Evolutionary conservation across 1,140 invertebrate species (phyloP).

Genomic region (Onthophagus taurus): DNA sequence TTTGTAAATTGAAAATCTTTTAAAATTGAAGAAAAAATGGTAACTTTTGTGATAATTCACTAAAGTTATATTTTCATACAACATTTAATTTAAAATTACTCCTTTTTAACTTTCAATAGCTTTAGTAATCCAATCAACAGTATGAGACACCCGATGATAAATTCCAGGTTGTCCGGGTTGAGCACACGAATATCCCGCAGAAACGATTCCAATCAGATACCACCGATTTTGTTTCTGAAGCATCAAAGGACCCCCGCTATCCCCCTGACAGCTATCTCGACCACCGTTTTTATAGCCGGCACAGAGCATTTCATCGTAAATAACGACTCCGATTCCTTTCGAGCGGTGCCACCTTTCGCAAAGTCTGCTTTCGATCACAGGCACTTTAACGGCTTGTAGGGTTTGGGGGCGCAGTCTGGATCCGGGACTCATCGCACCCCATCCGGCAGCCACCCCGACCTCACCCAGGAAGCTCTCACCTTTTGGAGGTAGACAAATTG

Average conservation of each 20-base stretch:
- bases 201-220: slow-evolving; percentile 86
- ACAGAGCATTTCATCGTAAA: slow-evolving; percentile 95
- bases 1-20: neutral
- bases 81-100: neutral
- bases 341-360: slow-evolving; percentile 69
- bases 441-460: slow-evolving; percentile 86
- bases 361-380: slow-evolving; percentile 76
- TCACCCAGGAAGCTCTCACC: slow-evolving; percentile 83
- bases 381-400: slow-evolving; percentile 85
- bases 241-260: slow-evolving; percentile 81
- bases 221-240: slow-evolving; percentile 74
- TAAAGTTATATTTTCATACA: neutral
- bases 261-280: slow-evolving; percentile 70
- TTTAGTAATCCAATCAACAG: slow-evolving; percentile 80
- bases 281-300: slow-evolving; percentile 88
- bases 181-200: slow-evolving; percentile 87
- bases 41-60: neutral
- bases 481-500: slow-evolving; percentile 85
- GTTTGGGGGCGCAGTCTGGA: slow-evolving; percentile 82
- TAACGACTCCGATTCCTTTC: slow-evolving; percentile 84
- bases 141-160: slow-evolving; percentile 87
- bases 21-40: neutral
- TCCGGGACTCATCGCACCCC: slow-evolving; percentile 83
- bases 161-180: slow-evolving; percentile 87
- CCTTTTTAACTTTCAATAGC: slow-evolving; percentile 24